Percentiles rank a stretch among this genome's conserved stretches.
Conservation (phyloP, 2,888 invertebrate genomes). For the Pseudococcus viburni region DNA sequence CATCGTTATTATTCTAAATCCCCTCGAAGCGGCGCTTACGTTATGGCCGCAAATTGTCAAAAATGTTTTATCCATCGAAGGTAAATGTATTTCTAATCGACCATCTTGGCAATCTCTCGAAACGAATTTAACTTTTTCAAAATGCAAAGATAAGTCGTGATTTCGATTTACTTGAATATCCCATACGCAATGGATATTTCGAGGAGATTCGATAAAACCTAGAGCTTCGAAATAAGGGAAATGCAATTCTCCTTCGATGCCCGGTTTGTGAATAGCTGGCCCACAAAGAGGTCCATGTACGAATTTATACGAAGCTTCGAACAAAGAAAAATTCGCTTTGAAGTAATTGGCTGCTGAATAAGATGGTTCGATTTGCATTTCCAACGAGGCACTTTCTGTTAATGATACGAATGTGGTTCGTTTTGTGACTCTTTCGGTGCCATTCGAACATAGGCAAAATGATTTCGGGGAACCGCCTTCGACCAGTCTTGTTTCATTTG, state of each 20-base stretch:
- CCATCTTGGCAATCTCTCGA: constrained; percentile 90
- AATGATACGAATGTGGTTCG: constrained; percentile 78
- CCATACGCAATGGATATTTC: constrained; percentile 81
- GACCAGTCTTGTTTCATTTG: constrained; percentile 48
- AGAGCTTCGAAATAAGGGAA: constrained; percentile 70
- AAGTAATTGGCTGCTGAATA: constrained; percentile 91
- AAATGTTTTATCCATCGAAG: constrained; percentile 79
- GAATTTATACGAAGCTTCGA: constrained; percentile 90
- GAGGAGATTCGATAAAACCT: constrained; percentile 72
- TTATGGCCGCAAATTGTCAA: constrained; percentile 89
- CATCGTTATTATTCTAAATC: constrained; percentile 41
- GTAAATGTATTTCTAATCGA: constrained; percentile 85
- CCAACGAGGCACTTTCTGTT: constrained; percentile 85
- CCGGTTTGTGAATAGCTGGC: constrained; percentile 84
- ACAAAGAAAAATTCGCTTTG: constrained; percentile 86
- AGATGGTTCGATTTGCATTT: constrained; percentile 86
- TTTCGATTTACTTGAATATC: constrained; percentile 86
- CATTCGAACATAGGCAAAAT: constrained; percentile 61
- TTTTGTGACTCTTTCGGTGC: constrained; percentile 39
- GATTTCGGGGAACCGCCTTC: constrained; percentile 62
- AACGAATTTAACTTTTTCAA: constrained; percentile 85
- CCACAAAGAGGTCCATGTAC: constrained; percentile 92
- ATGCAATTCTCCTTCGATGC: constrained; percentile 75
- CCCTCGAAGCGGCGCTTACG: constrained; percentile 76
- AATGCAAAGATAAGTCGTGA: constrained; percentile 88